Conservation (phyloP, 64 coral and sea anemone genomes). For the Stichodactyla mertensii region DNA sequence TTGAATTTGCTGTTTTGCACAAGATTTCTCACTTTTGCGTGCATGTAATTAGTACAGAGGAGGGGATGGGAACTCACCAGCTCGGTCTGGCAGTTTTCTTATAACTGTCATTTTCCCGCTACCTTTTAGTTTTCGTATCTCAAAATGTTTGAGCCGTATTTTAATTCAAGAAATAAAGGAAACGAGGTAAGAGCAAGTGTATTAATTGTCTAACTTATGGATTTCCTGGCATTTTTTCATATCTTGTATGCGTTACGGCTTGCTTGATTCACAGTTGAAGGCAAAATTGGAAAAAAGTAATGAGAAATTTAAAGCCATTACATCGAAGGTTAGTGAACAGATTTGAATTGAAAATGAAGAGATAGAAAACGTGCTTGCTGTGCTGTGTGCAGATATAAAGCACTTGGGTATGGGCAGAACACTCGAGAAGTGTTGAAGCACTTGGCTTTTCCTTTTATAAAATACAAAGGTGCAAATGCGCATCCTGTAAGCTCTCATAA, state of each 20-base stretch:
- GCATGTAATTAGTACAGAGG: no score
- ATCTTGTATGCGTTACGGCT: no score
- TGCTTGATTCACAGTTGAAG: constrained; percentile 12
- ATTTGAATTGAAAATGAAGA: neutral
- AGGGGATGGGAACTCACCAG: no score
- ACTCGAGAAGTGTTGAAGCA: no score
- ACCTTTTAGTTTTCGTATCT: constrained; percentile 85
- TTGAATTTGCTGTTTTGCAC: no score
- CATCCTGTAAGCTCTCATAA: no score
- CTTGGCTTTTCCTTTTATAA: no score
- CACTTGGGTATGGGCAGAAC: neutral
- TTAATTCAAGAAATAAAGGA: constrained; percentile 87
- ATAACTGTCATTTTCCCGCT: neutral
- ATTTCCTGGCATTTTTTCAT: neutral
- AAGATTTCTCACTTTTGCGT: no score
- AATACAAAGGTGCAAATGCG: no score
- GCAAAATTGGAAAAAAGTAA: constrained; percentile 79
- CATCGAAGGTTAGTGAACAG: constrained; percentile 52
- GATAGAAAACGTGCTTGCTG: neutral
- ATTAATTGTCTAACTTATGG: neutral
- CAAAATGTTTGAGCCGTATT: constrained; percentile 98
- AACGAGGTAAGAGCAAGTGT: constrained; percentile 65
- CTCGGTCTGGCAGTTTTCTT: neutral
- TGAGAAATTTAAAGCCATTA: constrained; percentile 87
- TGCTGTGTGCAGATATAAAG: neutral